Base-by-base conservation (phyloP, 2,797 vertebrate genomes). In the Melanotaenia trifasciata region DNA sequence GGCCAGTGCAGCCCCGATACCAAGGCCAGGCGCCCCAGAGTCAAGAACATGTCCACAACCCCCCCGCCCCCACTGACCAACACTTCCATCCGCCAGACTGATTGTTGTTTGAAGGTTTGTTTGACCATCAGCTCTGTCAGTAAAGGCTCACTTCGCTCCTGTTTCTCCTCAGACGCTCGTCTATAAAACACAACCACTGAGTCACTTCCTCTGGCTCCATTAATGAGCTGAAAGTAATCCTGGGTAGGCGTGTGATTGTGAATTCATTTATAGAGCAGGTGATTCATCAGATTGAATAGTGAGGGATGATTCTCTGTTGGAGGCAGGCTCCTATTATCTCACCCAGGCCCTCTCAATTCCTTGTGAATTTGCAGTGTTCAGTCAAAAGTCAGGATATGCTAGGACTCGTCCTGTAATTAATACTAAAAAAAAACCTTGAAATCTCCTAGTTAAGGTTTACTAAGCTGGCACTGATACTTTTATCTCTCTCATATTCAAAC, bases 231-330 rank as follows among this genome's bases (percentile, higher is more conserved):
- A 81, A 88, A 76, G 86, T 84, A 65, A 70, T 81, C 79, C 81
- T 33, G 70, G 74, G 76, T 83, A 76, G 81, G 79, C 78, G 86
- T 85, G 83, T 70, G 84, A 89, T 83, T 84, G 78, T 83, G 83
- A 84, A 84, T 85, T 88, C 62, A 89, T 92, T 92, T 92, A 89
- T 84, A 85, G 81, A 74, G 32, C 0, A 26, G 58, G 36, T 92
- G 90, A 93, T 89, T 92, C 88, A 90, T 84, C 76, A 69, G 45
- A 83, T 16, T 80, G 74, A 88, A 86, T 78, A 58, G 61, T 69
- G 80, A 86, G 77, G 22, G 71, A 83, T 84, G 74, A 80, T 36
- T 80, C 76, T 74, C 63, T 71, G 79, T 67, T 38, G 62, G 74
- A 67, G 72, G 73, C 68, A 75, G 65, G 63, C 71, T 85, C 63